A percentile compares a stretch with the other conserved stretches of the same genome.
These are phyloP conservation scores for Tenualosa ilisha DNA, from an alignment of 2,797 vertebrate genomes.

Conservation along the genomic window DNA sequence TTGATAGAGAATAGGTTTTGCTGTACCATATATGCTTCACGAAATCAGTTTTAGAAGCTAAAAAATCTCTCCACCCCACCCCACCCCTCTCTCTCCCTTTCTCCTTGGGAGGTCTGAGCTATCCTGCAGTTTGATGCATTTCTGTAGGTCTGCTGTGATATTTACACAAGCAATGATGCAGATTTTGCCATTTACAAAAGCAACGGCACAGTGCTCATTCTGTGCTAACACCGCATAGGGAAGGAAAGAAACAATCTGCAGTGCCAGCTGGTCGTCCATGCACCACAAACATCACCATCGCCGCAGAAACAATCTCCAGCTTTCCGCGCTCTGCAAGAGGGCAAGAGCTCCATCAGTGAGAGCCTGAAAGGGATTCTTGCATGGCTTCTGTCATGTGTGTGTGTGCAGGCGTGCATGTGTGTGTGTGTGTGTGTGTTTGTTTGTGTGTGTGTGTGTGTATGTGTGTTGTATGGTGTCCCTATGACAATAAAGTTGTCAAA, in stretches of 20 bases:
- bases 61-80: not conserved
- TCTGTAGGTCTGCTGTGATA: slow-evolving; percentile 34
- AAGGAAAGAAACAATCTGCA: slow-evolving; percentile 58
- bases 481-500: not conserved
- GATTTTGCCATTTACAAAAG: slow-evolving; percentile 68
- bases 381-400: not conserved
- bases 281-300: not conserved
- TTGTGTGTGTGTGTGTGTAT: not conserved
- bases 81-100: slow-evolving; percentile 54
- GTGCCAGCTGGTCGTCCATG: slow-evolving; percentile 67
- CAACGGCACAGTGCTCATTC: slow-evolving; percentile 51
- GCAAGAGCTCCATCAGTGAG: slow-evolving; percentile 38
- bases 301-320: not conserved
- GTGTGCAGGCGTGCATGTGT: not conserved
- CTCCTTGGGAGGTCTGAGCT: not conserved
- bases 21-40: no score
- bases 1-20: no score
- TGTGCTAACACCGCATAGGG: slow-evolving; percentile 51
- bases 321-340: slow-evolving; percentile 23
- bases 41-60: no score
- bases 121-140: no score
- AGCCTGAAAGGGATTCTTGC: not conserved
- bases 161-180: slow-evolving; percentile 62
- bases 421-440: not conserved
- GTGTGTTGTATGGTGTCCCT: not conserved